Conservation (phyloP, 2,113 vertebrate species). For the Mirza zaza region DNA sequence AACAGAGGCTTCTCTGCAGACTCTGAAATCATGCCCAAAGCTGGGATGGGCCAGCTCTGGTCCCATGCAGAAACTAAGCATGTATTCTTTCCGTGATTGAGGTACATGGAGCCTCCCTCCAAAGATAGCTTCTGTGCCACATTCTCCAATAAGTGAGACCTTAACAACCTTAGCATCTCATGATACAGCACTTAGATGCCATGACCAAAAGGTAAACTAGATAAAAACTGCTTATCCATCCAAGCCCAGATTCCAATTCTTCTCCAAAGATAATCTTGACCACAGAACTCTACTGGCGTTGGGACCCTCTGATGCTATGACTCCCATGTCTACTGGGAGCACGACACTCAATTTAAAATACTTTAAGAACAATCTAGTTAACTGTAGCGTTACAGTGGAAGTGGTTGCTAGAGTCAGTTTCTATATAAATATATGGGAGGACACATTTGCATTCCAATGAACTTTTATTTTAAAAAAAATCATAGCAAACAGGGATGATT, state of each 20-base stretch:
- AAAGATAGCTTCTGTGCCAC: neutral
- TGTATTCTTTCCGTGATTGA: too few relatives aligned
- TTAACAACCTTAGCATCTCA: neutral
- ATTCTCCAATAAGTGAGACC: neutral
- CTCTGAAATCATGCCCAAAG: neutral
- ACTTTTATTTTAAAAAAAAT: neutral
- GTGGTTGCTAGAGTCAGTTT: neutral
- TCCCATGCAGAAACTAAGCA: neutral
- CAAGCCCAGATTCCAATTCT: neutral
- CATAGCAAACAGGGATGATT: neutral
- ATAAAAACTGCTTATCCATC: neutral
- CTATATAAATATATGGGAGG: neutral
- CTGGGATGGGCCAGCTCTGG: rapidly evolving
- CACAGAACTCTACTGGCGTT: neutral
- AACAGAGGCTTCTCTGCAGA: too few relatives aligned
- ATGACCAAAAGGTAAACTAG: neutral
- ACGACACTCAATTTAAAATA: neutral
- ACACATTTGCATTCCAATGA: neutral
- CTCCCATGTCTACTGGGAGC: neutral
- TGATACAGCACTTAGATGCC: neutral
- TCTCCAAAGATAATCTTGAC: neutral
- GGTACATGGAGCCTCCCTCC: neutral
- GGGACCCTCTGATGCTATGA: neutral
- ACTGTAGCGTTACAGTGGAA: neutral
- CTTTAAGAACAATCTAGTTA: neutral